Evolutionary conservation across 2,113 vertebrate genomes (phyloP), one percentile per base, ranked within the genome.

Genomic region (Anas platyrhynchos): DNA sequence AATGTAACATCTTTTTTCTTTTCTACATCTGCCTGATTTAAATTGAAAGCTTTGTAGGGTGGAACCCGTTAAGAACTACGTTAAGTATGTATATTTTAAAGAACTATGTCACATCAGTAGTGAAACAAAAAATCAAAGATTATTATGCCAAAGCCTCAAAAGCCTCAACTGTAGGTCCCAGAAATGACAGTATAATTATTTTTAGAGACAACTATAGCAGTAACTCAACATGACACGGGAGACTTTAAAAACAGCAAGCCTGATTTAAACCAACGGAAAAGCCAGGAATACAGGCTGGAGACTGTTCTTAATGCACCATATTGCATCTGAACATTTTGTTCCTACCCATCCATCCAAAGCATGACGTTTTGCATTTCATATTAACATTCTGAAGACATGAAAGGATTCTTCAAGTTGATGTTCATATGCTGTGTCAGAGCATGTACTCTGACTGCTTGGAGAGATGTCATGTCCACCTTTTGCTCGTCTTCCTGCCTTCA

Each of bases 311-410:
- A 96, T 95, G 94, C 83, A 96, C 88, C 91, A 94, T 96, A 95
- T 95, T 96, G 96, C 92, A 96, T 76, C 88, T 95, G 92, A 93
- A 96, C 96, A 95, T 94, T 95, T 93, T 96, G 93, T 97, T 96
- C 95, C 91, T 95, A 94, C 69, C 86, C 92, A 84, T 93, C 90
- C 88, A 93, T 94, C 90, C 93, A 93, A 96, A 93, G 94, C 73
- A 94, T 96, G 94, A 96, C 84, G 74, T 93, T 95, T 96, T 95
- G 94, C 90, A 96, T 96, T 97, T 96, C 88, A 95, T 88, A 95
- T 96, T 95, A 95, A 93, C 92, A 96, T 96, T 96, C 86, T 95
- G 93, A 95, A 97, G 90, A 96, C 95, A 96, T 86, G 91, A 95
- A 96, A 94, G 66, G 82, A 88, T 84, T 90, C 73, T 93, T 96